phyloP scores from a whole-genome alignment of 2,113 vertebrate species.

The Propithecus coquereli region DNA sequence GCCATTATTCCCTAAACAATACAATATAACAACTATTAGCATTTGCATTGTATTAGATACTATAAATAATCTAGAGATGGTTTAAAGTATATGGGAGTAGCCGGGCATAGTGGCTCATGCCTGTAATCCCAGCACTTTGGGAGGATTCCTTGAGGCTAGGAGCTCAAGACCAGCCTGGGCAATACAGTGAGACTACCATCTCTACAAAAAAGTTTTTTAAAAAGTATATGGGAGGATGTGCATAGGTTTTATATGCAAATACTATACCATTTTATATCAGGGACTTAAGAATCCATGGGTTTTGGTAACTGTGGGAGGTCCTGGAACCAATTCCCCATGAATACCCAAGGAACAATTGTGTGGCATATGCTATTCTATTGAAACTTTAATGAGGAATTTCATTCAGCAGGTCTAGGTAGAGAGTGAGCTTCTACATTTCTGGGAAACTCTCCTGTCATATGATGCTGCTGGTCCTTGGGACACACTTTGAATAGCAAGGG shows the following conservation, averaged over 20 bases:
- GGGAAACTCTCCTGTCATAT: neutral
- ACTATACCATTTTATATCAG: neutral
- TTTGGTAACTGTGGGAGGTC: neutral
- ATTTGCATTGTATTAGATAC: neutral
- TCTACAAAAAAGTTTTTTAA: too few relatives aligned
- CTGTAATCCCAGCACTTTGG: too few relatives aligned
- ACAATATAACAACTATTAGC: neutral
- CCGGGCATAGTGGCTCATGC: too few relatives aligned
- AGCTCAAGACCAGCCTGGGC: too few relatives aligned
- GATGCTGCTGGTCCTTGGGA: neutral
- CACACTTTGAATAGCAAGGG: neutral
- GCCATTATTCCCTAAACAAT: neutral
- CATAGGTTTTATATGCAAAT: neutral
- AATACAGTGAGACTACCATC: too few relatives aligned
- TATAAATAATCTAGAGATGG: neutral
- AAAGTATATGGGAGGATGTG: neutral
- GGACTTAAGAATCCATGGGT: neutral
- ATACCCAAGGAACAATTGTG: neutral
- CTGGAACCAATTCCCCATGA: neutral
- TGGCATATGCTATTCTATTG: neutral
- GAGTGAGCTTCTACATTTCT: neutral
- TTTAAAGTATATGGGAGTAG: neutral
- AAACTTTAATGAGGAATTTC: conserved; percentile 11
- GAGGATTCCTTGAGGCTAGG: too few relatives aligned
- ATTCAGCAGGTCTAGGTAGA: neutral